Evolutionary conservation across 2,113 vertebrate species (phyloP).

Genomic region (Rhea americana): DNA sequence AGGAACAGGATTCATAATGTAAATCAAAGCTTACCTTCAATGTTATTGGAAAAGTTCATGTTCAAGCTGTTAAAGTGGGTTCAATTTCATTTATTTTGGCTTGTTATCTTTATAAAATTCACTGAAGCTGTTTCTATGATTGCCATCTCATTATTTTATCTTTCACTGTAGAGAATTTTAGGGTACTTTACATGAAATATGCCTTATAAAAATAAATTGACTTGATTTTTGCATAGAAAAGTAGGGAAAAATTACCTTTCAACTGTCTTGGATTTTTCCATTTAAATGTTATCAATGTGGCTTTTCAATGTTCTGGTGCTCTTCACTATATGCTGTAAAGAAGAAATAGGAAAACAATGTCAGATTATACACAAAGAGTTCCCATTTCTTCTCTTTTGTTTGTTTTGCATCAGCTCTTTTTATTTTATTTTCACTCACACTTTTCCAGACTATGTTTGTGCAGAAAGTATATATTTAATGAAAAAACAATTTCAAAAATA

Average conservation of each 20-base stretch:
- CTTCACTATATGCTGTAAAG: neutral
- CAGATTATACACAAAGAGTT: neutral
- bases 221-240: slow-evolving; percentile 1
- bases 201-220: neutral
- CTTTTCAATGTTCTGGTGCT: neutral
- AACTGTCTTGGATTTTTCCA: neutral
- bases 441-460: neutral
- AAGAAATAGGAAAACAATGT: neutral
- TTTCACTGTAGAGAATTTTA: neutral
- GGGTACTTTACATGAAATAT: neutral
- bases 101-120: neutral
- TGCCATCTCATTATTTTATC: slow-evolving; percentile 12
- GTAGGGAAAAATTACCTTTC: neutral
- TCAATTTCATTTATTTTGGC: neutral
- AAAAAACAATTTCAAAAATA: neutral
- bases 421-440: neutral
- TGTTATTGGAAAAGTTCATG: neutral
- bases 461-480: neutral
- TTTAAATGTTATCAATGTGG: neutral
- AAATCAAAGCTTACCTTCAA: neutral
- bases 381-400: neutral
- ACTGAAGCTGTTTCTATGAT: neutral
- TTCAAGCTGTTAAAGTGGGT: neutral
- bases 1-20: neutral
- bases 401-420: neutral